Conservation (phyloP, 1,140 invertebrate genomes). For the Nephila pilipes region DNA sequence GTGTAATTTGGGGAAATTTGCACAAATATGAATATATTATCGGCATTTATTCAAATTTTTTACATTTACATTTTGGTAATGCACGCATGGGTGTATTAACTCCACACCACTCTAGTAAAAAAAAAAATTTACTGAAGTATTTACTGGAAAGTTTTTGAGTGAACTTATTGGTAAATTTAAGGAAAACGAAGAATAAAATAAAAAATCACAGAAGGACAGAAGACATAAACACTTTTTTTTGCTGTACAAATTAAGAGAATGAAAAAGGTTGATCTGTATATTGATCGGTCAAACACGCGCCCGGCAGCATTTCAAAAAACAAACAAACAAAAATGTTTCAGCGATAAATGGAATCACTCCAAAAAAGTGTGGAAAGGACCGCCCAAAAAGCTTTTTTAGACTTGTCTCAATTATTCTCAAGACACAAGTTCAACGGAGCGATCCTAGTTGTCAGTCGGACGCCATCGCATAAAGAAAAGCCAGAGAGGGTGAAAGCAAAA, state of each 20-base stretch:
- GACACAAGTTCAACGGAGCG: background rate
- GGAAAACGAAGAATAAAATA: background rate
- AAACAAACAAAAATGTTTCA: background rate
- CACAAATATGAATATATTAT: too few relatives aligned
- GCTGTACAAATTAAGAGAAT: background rate
- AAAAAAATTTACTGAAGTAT: too few relatives aligned
- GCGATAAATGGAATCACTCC: background rate
- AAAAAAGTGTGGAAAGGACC: background rate
- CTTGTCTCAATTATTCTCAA: slow-evolving; percentile 47
- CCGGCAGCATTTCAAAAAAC: background rate
- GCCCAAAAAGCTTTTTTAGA: slow-evolving; percentile 48
- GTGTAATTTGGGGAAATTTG: too few relatives aligned
- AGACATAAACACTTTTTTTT: slow-evolving; percentile 5
- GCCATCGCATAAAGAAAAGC: background rate
- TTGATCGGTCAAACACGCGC: background rate
- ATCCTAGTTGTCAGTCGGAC: background rate
- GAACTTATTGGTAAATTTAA: too few relatives aligned
- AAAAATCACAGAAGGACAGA: background rate
- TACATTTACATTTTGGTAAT: too few relatives aligned
- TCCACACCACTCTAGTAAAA: too few relatives aligned
- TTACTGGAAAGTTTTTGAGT: too few relatives aligned
- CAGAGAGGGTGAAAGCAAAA: slow-evolving; percentile 5
- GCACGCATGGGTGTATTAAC: too few relatives aligned
- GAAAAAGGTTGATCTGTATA: background rate
- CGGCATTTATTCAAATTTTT: too few relatives aligned